Evolutionary conservation across 2,888 invertebrate genomes (phyloP).

Genomic region (Phasia obesa): DNA sequence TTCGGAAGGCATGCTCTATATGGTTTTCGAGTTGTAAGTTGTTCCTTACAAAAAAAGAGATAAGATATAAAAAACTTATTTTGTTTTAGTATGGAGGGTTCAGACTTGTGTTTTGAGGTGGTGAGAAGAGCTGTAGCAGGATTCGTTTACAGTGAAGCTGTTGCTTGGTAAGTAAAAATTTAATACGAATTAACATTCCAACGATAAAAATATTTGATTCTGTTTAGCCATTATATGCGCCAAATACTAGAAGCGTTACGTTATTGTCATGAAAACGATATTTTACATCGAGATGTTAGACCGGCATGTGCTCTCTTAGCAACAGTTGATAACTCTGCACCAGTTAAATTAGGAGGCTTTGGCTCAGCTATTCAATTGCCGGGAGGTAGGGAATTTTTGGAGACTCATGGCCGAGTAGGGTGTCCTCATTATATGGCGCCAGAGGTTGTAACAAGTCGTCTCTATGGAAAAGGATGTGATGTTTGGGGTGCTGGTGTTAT

Average conservation of each 20-base stretch:
- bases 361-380: slow-evolving; percentile 97
- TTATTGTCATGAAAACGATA: slow-evolving; percentile 99
- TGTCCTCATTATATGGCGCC: slow-evolving; percentile 99
- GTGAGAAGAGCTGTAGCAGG: slow-evolving; percentile 97
- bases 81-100: slow-evolving; percentile 96
- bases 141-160: slow-evolving; percentile 99
- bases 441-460: slow-evolving; percentile 95
- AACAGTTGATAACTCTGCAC: slow-evolving; percentile 98
- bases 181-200: too few species aligned
- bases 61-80: neutral
- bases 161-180: slow-evolving; percentile 91
- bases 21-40: slow-evolving; percentile 99
- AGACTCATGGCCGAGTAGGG: slow-evolving; percentile 90
- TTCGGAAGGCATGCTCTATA: slow-evolving; percentile 98
- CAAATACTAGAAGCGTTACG: slow-evolving; percentile 98
- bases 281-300: slow-evolving; percentile 98
- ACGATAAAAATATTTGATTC: neutral
- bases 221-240: slow-evolving; percentile 96
- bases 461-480: slow-evolving; percentile 97
- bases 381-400: slow-evolving; percentile 87
- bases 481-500: slow-evolving; percentile 99
- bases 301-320: slow-evolving; percentile 98
- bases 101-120: slow-evolving; percentile 99
- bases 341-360: slow-evolving; percentile 98
- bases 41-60: slow-evolving; percentile 82